phyloP scores from a whole-genome alignment of 2,888 invertebrate genomes.

The Sericinus montela region DNA sequence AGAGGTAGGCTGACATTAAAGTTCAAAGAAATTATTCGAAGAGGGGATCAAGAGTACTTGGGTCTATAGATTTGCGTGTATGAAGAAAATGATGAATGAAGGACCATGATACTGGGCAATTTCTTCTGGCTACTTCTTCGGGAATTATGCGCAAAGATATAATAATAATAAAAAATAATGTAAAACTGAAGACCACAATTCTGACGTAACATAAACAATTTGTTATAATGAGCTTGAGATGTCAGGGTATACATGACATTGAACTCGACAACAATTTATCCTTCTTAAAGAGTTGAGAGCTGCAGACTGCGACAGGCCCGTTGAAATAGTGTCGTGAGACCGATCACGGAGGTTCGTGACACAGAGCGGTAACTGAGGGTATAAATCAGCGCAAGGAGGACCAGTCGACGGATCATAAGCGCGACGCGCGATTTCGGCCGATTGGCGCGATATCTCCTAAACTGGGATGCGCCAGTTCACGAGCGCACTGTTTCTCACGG shows the following conservation, averaged over 20 bases:
- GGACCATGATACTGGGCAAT: no score
- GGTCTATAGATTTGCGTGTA: no score
- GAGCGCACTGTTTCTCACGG: constrained; percentile 54
- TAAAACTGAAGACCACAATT: no score
- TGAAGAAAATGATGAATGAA: no score
- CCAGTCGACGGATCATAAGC: constrained; percentile 40
- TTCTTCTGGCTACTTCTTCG: no score
- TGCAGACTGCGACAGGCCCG: neutral
- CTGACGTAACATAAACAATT: no score
- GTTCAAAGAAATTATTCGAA: no score
- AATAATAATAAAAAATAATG: no score
- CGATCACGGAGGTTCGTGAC: constrained; percentile 22
- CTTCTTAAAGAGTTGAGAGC: neutral
- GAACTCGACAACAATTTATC: constrained; percentile 5
- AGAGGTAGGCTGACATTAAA: no score
- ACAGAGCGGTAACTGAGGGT: constrained; percentile 23
- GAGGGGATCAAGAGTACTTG: no score
- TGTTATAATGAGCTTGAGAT: no score
- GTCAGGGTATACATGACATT: neutral
- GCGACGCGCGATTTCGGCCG: constrained; percentile 38
- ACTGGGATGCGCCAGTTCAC: constrained; percentile 48
- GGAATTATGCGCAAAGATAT: no score
- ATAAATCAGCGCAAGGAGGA: constrained; percentile 45
- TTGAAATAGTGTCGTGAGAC: constrained; percentile 22
- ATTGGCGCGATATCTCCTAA: constrained; percentile 49